Evolutionary conservation across 2,113 vertebrate genomes (phyloP).

Genomic region (Otocyon megalotis): DNA sequence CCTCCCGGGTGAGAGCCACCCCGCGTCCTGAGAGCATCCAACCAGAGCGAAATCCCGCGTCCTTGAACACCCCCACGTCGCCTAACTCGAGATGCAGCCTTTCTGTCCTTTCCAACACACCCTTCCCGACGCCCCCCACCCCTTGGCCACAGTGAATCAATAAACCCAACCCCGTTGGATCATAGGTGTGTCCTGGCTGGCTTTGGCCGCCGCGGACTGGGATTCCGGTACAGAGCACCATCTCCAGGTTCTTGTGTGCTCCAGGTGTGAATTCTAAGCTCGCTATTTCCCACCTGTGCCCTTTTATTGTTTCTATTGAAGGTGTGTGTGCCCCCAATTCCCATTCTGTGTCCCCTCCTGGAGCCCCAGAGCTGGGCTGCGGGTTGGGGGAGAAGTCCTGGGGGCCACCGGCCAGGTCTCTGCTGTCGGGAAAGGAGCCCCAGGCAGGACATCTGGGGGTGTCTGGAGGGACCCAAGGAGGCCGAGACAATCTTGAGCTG

Average conservation of each 20-base stretch:
- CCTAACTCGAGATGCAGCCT: neutral
- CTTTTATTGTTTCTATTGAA: neutral
- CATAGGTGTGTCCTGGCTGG: accelerated
- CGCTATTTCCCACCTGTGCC: neutral
- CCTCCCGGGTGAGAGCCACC: neutral
- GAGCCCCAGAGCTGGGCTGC: neutral
- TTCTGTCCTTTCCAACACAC: neutral
- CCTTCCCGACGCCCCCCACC: neutral
- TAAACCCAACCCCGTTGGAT: neutral
- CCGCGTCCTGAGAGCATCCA: neutral
- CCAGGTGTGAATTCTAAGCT: neutral
- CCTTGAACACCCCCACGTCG: neutral
- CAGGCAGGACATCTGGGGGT: neutral
- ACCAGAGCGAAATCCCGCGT: neutral
- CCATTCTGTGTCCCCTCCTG: neutral
- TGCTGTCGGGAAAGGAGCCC: neutral
- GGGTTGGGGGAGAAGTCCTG: neutral
- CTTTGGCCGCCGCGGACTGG: neutral
- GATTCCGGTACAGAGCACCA: accelerated
- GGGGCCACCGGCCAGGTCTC: neutral
- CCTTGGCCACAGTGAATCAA: neutral
- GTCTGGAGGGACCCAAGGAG: neutral
- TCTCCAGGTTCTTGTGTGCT: neutral
- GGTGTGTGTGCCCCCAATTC: neutral
- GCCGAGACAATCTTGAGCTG: neutral